Conservation (phyloP, 2,888 invertebrate genomes). For the Azorinus chamasolen region DNA sequence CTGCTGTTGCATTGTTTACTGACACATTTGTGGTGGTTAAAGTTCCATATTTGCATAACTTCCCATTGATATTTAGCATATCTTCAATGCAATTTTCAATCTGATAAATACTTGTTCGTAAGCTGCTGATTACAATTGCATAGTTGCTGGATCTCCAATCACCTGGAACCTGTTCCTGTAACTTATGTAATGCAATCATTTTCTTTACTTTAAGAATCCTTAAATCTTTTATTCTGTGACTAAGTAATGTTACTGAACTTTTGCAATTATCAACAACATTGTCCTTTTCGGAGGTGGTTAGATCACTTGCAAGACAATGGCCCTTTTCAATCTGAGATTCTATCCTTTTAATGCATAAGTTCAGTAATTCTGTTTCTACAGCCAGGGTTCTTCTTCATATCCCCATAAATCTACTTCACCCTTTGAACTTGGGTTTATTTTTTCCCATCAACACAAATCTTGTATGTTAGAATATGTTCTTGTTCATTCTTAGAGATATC, state of each 20-base stretch:
- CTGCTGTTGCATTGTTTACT: background rate
- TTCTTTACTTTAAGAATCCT: conserved; percentile 37
- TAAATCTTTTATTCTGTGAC: conserved; percentile 36
- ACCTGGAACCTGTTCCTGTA: conserved; percentile 20
- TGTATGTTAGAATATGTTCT: conserved; percentile 33
- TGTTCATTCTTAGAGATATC: conserved; percentile 16
- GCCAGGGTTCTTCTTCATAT: conserved; percentile 40
- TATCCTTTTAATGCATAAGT: background rate
- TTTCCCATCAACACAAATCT: conserved; percentile 52
- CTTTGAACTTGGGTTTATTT: conserved; percentile 41
- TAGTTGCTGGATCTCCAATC: conserved; percentile 40
- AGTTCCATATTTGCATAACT: conserved; percentile 27
- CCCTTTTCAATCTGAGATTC: conserved; percentile 17
- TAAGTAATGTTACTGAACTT: conserved; percentile 13
- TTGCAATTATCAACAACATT: conserved; percentile 5
- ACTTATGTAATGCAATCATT: conserved; percentile 25
- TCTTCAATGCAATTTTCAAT: conserved; percentile 44
- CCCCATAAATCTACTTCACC: conserved; percentile 50
- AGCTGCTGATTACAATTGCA: conserved; percentile 39
- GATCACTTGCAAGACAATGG: conserved; percentile 1
- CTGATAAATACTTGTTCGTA: conserved; percentile 28
- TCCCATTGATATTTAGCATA: conserved; percentile 14
- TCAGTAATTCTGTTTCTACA: conserved; percentile 13
- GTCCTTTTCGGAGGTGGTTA: background rate
- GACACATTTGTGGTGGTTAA: background rate